Evolutionary conservation across 2,797 vertebrate genomes (phyloP).

Genomic region (Macroramphosus scolopax): DNA sequence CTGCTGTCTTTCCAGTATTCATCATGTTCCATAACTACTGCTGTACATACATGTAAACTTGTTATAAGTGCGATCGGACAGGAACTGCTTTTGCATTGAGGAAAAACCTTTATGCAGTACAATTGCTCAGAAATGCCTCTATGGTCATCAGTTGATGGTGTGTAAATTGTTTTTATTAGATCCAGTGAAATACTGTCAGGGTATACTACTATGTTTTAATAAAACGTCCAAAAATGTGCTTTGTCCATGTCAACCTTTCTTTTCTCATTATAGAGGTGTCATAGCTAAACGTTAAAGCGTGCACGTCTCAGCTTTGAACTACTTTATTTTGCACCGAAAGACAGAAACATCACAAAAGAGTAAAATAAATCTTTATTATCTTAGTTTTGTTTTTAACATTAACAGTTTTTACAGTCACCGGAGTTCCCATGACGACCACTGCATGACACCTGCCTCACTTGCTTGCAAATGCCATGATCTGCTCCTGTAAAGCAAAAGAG

Average conservation of each 20-base stretch:
- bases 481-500: slow-evolving; percentile 82
- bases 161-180: slow-evolving; percentile 65
- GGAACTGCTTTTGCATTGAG: slow-evolving; percentile 56
- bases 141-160: slow-evolving; percentile 49
- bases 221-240: slow-evolving; percentile 57
- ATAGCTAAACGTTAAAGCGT: too few relatives aligned
- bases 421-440: slow-evolving; percentile 20
- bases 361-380: slow-evolving; percentile 76
- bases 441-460: slow-evolving; percentile 75
- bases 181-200: slow-evolving; percentile 47
- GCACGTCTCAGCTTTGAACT: too few relatives aligned
- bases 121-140: slow-evolving; percentile 52
- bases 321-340: too few relatives aligned
- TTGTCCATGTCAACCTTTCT: slow-evolving; percentile 3
- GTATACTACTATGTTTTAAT: slow-evolving; percentile 68
- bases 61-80: slow-evolving; percentile 53
- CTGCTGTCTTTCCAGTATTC: slow-evolving; percentile 55
- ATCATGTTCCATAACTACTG: slow-evolving; percentile 72
- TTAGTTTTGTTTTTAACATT: slow-evolving; percentile 60
- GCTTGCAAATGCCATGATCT: slow-evolving; percentile 93
- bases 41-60: slow-evolving; percentile 74
- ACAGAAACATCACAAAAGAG: slow-evolving; percentile 11
- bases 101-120: slow-evolving; percentile 43
- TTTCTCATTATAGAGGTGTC: too few relatives aligned
- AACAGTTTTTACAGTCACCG: slow-evolving; percentile 39